A percentile compares a stretch with the other conserved stretches of the same genome.
Evolutionary conservation across 2,797 vertebrate species (phyloP).

Genomic region (Mormyrus proboscirostris): DNA sequence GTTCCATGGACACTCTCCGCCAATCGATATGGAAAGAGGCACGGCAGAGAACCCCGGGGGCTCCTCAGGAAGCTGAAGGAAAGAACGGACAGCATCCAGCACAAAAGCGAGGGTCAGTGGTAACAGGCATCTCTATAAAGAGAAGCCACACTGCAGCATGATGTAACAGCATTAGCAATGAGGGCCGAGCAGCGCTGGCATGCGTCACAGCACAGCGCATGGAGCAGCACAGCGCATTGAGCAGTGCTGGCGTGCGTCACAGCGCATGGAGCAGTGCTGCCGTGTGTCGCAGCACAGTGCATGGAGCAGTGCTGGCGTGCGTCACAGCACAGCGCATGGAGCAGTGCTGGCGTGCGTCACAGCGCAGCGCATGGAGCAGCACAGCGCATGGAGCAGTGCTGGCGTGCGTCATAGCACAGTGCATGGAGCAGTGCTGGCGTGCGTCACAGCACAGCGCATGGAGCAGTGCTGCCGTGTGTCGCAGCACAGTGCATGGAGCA

Average conservation of each 20-base stretch:
- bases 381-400: no score
- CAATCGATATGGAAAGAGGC: not conserved
- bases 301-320: not conserved
- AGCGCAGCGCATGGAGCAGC: no score
- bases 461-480: not conserved
- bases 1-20: not conserved
- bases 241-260: no score
- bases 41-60: not conserved
- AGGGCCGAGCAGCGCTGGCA: no score
- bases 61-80: not conserved
- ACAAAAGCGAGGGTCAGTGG: not conserved
- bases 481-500: no score
- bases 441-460: not conserved
- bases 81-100: not conserved
- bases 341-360: not conserved
- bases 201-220: not conserved
- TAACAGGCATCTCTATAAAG: not conserved
- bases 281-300: not conserved
- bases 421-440: not conserved
- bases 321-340: not conserved
- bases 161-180: not conserved
- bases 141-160: not conserved
- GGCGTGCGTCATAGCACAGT: no score
- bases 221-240: not conserved
- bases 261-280: constrained; percentile 7